These are phyloP conservation scores for Coracias cyanogaster DNA, from an alignment of 2,797 vertebrate species.

Conservation along the genomic window DNA sequence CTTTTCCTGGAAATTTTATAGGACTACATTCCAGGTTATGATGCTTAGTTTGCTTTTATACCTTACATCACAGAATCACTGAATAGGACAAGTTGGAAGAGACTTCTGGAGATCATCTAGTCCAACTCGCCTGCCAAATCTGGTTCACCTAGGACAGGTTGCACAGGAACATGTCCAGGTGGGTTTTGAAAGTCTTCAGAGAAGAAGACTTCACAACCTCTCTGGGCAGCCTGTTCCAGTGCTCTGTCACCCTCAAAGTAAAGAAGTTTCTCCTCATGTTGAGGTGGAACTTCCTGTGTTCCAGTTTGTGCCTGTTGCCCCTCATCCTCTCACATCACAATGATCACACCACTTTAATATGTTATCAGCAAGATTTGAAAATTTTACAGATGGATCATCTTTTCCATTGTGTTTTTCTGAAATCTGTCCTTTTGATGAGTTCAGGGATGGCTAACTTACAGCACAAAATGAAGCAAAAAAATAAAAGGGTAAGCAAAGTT, in stretches of 20 bases:
- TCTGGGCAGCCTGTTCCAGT: no score
- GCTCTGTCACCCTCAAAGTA: no score
- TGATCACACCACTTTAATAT: rapidly evolving
- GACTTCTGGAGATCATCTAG: no score
- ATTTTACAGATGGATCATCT: neutral
- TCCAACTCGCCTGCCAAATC: no score
- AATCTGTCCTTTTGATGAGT: neutral
- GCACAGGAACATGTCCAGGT: no score
- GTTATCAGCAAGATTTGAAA: rapidly evolving
- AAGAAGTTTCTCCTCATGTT: no score
- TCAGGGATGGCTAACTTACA: neutral
- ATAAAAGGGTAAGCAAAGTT: neutral
- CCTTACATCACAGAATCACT: neutral
- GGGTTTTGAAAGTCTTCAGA: no score
- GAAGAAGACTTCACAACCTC: no score
- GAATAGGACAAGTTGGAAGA: no score
- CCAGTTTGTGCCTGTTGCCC: no score
- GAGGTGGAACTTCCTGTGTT: no score
- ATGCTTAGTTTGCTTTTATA: neutral
- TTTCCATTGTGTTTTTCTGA: neutral
- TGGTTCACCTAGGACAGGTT: no score
- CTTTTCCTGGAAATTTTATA: neutral
- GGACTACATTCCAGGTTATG: rapidly evolving
- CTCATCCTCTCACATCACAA: neutral
- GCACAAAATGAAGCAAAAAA: neutral